Evolutionary conservation across 1,140 invertebrate genomes (phyloP), one percentile per base, ranked within the genome.

Genomic region (Drosophila ambigua): DNA sequence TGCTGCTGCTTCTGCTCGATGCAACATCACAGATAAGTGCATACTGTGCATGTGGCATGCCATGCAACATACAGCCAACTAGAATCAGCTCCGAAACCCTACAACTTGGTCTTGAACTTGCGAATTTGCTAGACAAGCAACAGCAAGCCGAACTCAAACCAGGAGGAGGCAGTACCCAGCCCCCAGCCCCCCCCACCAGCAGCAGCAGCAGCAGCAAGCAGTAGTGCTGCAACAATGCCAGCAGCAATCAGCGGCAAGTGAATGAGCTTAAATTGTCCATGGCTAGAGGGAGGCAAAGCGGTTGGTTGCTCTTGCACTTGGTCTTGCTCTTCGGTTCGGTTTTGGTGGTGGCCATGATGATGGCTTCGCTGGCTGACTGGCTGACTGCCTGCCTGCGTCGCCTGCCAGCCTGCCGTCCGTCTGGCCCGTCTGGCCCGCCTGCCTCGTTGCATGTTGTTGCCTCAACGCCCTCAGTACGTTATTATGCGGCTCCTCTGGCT

Each of bases 231-330:
- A 83, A 26, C 79, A 66, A 62, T 73, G 82, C 82, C 82, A 79
- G 65, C 82, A 87, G 82, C 82, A 87, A 88, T 87, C 82, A 87
- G 74, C 82, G 74, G 83, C 82, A 87, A 87, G 82, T 87, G 82
- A 87, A 87, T 88, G 82, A 87, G 82, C 79, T 88, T 88, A 82
- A 87, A 88, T 87, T 87, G 83, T 87, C 59, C 74, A 77, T 81
- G 62, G 55, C 62, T 45, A 45, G 45, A 45, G 59, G 48, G 24
- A 8, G 15, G 26, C 3, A n/a, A 46, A 20, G 46, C 28, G 50
- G 23, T 16, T 41, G 41, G 46, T 49, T 41, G 67, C 44, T 41
- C 28, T 53, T 31, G 51, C 7, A 41, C n/a, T 53, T 28, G 51
- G 63, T 31, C 67, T 44, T 69, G 66, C 28, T 48, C 54, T 65